Evolutionary conservation across 1,140 invertebrate species (phyloP), one percentile per base, ranked within the genome.

Genomic region (Pseudoatta argentina): DNA sequence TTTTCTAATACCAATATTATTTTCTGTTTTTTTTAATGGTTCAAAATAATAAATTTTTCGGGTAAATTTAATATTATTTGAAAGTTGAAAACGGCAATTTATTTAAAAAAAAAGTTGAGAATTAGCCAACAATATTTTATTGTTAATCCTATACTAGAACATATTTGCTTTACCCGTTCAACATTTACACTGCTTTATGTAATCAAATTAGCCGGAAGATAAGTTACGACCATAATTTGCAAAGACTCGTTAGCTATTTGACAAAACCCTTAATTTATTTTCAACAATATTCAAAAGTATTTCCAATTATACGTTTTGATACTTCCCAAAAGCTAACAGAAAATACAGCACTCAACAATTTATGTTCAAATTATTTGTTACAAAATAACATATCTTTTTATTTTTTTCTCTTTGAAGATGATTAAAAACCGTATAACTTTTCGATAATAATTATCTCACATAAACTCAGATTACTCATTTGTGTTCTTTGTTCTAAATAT

Each of bases 151-250:
- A 57, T 18, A 34, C 12, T 73, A 73, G 10, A 67, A 21, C 53
- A 30, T 34, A 73, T 57, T 55, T 21, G 2, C 12, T 39, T 21
- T 73, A 34, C 8, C 0, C 1, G 12, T 7, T 21, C 6, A 55
- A 57, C 18, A 34, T 21, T 30, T 34, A 12, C 51, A 21, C 10
- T 73, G 18, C 1, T 73, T 73, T 73, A 57, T 6, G 53, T 73
- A 73, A 73, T 53, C n/a, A 73, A 73, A 73, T 73, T 73, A 21
- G 21, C 30, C n/a, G 18, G 27, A 72, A 53, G 51, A 34, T 10
- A 57, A 73, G 30, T 57, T 73, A 73, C 51, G 53, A 34, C 30
- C n/a, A 57, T 73, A 55, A 57, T 55, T 57, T 34, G 34, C 27
- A 8, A 57, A 73, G 53, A 39, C 61, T 63, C 21, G 44, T 63